Percentiles rank a stretch among this genome's conserved stretches.
Conservation (phyloP, 1,140 invertebrate species). For the Platyscapa corneri region DNA sequence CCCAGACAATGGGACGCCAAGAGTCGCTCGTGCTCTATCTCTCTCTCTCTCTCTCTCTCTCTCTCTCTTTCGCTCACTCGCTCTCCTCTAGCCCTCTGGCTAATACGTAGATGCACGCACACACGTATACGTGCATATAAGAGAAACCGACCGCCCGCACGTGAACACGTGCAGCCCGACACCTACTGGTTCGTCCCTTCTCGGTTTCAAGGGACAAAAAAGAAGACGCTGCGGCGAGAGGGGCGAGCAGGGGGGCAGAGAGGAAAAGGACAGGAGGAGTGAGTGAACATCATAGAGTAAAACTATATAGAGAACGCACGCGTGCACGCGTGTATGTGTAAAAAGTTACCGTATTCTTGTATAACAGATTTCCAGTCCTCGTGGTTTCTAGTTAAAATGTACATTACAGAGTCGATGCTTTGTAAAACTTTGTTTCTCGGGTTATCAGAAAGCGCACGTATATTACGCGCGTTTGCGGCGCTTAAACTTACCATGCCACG, state of each 20-base stretch:
- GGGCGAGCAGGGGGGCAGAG: background rate
- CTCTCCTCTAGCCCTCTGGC: conserved; percentile 28
- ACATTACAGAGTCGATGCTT: background rate
- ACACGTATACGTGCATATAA: too few species aligned
- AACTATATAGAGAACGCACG: background rate
- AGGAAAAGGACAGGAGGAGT: background rate
- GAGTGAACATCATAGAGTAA: background rate
- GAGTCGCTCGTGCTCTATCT: conserved; percentile 3
- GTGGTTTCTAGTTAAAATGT: background rate
- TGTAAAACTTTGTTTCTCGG: background rate
- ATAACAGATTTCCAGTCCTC: conserved; percentile 39
- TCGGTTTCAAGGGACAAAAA: conserved; percentile 35
- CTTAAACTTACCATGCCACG: too few species aligned
- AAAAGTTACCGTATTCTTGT: conserved; percentile 28
- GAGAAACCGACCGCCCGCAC: background rate
- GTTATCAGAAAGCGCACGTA: background rate
- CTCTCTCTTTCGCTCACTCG: conserved; percentile 35
- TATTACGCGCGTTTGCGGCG: background rate
- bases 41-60: conserved; percentile 42
- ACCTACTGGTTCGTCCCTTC: conserved; percentile 37
- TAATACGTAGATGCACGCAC: background rate
- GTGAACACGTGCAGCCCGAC: conserved; percentile 17
- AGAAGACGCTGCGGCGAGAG: background rate
- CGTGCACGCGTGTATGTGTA: background rate
- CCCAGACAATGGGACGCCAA: conserved; percentile 70